Conservation (phyloP, 2,113 vertebrate genomes). For the Syrrhaptes paradoxus region DNA sequence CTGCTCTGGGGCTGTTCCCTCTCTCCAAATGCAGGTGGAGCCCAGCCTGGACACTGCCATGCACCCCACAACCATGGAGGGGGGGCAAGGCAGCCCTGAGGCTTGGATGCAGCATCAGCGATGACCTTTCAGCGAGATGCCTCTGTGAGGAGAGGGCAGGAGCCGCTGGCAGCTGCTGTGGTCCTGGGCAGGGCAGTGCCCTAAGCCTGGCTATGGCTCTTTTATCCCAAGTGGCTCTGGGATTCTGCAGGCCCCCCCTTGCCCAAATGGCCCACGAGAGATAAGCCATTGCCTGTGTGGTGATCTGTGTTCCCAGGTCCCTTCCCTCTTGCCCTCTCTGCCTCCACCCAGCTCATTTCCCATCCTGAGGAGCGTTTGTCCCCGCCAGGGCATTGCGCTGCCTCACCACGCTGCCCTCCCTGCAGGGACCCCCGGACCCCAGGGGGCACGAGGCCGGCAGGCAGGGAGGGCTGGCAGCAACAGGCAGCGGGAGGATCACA, state of each 20-base stretch:
- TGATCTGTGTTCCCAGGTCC: rapidly evolving
- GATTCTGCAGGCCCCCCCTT: not conserved
- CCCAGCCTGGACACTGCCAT: not conserved
- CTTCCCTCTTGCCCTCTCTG: not conserved
- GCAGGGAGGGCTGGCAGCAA: not conserved
- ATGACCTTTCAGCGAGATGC: not conserved
- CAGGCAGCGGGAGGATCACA: not conserved
- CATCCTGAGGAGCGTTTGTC: rapidly evolving
- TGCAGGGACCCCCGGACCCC: not conserved
- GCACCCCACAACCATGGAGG: rapidly evolving
- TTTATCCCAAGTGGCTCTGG: not conserved
- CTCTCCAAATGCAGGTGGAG: not conserved
- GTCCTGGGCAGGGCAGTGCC: not conserved
- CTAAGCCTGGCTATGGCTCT: not conserved
- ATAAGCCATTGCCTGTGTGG: not conserved
- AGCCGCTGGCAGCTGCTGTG: not conserved
- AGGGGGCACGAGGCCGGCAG: rapidly evolving
- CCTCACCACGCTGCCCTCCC: rapidly evolving
- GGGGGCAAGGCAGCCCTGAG: not conserved
- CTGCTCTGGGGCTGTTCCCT: not conserved
- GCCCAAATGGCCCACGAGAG: not conserved
- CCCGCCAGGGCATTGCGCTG: not conserved
- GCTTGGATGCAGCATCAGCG: not conserved
- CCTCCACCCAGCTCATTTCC: not conserved
- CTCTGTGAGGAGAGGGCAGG: not conserved